Percentiles rank a stretch among this genome's conserved stretches.
phyloP scores from a whole-genome alignment of 2,797 vertebrate species.

The Cynopterus sphinx region DNA sequence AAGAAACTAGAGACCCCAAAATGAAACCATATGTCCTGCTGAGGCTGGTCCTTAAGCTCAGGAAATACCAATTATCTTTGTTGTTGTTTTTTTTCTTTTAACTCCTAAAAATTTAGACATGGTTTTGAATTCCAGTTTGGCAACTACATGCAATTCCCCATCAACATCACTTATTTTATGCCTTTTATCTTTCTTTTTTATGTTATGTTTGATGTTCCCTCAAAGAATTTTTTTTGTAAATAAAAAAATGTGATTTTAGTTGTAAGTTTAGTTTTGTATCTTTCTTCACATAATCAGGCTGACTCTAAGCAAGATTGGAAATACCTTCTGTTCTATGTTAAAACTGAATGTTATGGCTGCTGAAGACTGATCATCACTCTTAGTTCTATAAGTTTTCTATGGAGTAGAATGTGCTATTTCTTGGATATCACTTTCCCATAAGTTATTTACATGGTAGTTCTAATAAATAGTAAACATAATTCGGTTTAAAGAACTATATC shows the following conservation, averaged over 20 bases:
- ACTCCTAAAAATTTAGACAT: constrained; percentile 62
- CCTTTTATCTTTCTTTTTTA: constrained; percentile 57
- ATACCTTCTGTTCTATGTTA: not conserved
- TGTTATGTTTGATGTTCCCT: constrained; percentile 56
- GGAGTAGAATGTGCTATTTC: not conserved
- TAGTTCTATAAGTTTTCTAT: not conserved
- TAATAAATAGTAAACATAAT: not conserved
- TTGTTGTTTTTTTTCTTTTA: constrained; percentile 7
- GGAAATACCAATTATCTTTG: constrained; percentile 67
- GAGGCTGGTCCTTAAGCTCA: constrained; percentile 35
- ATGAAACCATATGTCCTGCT: constrained; percentile 68
- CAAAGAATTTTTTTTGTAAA: constrained; percentile 50
- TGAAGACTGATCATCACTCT: not conserved
- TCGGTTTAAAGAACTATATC: not conserved
- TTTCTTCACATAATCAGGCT: constrained; percentile 31
- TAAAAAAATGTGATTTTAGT: constrained; percentile 32
- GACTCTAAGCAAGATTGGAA: not conserved
- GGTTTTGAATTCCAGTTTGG: constrained; percentile 71
- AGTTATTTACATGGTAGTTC: not conserved
- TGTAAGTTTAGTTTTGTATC: constrained; percentile 33
- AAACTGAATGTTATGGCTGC: not conserved
- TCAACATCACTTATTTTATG: constrained; percentile 51
- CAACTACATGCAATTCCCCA: constrained; percentile 4
- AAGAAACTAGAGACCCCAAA: constrained; percentile 7
- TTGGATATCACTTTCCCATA: not conserved